Conservation (phyloP, 2,888 invertebrate genomes). For the Pristionchus fissidentatus region DNA sequence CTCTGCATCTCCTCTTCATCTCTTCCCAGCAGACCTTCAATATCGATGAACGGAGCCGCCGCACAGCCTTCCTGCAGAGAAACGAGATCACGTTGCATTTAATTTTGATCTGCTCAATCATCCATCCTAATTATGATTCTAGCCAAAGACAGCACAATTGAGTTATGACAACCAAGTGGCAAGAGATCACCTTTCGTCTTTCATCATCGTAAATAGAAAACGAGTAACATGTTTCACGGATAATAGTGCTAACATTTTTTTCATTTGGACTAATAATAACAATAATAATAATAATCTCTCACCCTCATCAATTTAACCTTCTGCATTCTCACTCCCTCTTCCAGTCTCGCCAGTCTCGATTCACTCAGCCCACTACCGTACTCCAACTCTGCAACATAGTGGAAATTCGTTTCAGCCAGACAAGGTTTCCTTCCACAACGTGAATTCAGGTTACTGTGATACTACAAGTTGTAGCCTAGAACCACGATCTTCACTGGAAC, state of each 20-base stretch:
- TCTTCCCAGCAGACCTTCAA: slow-evolving; percentile 29
- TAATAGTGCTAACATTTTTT: too few species aligned
- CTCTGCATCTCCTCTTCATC: not conserved
- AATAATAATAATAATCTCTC: not conserved
- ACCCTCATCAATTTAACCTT: slow-evolving; percentile 21
- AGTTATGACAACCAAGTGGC: too few species aligned
- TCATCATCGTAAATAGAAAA: not conserved
- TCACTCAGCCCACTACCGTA: slow-evolving; percentile 9
- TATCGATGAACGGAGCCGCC: slow-evolving; percentile 32
- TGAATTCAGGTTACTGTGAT: too few species aligned
- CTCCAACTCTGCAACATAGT: slow-evolving; percentile 9
- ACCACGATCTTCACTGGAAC: too few species aligned
- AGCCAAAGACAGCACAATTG: too few species aligned
- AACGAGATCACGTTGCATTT: too few species aligned
- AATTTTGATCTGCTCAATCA: too few species aligned
- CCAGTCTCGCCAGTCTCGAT: slow-evolving; percentile 34
- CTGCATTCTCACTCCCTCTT: not conserved
- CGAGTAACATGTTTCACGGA: not conserved
- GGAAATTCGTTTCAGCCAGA: too few species aligned
- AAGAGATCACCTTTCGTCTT: not conserved
- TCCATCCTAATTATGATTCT: too few species aligned
- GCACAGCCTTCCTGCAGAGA: not conserved
- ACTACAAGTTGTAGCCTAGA: too few species aligned
- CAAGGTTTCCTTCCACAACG: too few species aligned
- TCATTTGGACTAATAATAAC: too few species aligned